Percentiles rank a stretch among this genome's conserved stretches.
Evolutionary conservation across 2,888 invertebrate genomes (phyloP).

Genomic region (Andricus curvator): DNA sequence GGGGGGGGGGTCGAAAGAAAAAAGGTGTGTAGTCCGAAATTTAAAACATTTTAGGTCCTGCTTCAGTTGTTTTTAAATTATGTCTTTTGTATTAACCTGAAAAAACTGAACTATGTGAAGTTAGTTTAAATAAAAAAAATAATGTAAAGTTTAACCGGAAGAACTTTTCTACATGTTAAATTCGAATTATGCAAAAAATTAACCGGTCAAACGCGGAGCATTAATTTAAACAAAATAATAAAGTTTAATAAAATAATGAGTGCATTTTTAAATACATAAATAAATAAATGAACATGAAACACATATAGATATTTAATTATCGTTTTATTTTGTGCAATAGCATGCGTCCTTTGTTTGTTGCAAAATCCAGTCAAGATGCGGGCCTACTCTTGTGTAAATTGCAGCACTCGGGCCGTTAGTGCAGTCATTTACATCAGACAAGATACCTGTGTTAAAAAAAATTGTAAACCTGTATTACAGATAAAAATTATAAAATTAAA

Average conservation of each 20-base stretch:
- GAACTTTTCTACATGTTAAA: too few relatives aligned
- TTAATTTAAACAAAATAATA: neutral
- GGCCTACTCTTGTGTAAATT: conserved; percentile 79
- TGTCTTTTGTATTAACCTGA: too few relatives aligned
- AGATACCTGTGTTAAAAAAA: conserved; percentile 75
- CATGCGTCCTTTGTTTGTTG: conserved; percentile 81
- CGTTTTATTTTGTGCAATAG: conserved; percentile 77
- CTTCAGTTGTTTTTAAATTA: too few relatives aligned
- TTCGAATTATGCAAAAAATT: too few relatives aligned
- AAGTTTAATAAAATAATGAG: neutral
- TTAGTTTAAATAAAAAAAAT: too few relatives aligned
- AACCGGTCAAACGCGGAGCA: too few relatives aligned
- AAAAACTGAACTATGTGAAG: too few relatives aligned
- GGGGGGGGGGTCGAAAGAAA: too few relatives aligned
- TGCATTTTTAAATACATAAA: neutral
- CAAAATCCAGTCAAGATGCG: conserved; percentile 81
- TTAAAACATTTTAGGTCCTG: too few relatives aligned
- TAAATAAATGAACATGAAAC: neutral
- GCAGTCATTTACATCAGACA: conserved; percentile 80
- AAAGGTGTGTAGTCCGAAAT: neutral
- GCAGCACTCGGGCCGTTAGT: conserved; percentile 76
- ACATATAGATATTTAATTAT: conserved; percentile 7
- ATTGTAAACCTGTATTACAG: neutral
- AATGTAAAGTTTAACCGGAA: too few relatives aligned
- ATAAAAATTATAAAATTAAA: neutral